Base-by-base conservation (phyloP, 2,797 vertebrate genomes). In the Cetoscarus ocellatus region DNA sequence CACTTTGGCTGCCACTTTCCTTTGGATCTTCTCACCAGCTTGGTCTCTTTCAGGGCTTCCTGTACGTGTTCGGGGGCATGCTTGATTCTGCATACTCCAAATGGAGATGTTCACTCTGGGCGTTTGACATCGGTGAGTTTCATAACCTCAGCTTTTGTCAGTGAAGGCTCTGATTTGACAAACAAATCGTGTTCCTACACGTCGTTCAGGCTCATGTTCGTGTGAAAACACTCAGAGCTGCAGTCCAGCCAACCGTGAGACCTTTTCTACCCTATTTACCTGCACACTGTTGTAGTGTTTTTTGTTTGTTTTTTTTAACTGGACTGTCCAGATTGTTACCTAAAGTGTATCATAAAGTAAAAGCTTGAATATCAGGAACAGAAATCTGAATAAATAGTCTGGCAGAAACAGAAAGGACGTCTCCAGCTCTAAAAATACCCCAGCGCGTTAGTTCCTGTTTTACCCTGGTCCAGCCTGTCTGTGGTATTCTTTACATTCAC, bases 11-110 rank as follows among this genome's bases (percentile, higher is more conserved):
- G 27, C 27, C 2, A 27, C 2, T 4, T 27, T 27, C 27, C 27
- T 27, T 27, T 27, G 2, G 5, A 47, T 27, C 7, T n/a, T 6
- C 42, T 36, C 14, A 60, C 65, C 7, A 8, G 19, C 60, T 60
- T 0, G 62, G 18, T 52, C 12, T 19, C 52, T 88, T 48, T 7
- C 87, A 97, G 96, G 94, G 91, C 7, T 83, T 91, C 55, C 86
- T 96, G 9, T 96, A 90, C 10, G 86, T 97, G 75, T 96, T 96
- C 61, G 96, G 96, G 62, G 96, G 96, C 19, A 87, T 95, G 93
- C 67, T 95, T 88, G 96, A 96, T 80, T 96, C 94, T 57, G 91
- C 92, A 5, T 96, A 95, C 82, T 93, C 90, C 0, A 75, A 78
- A 56, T 76, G 75, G 63, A 94, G 84, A 86, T 92, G 77, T 76